Conservation (phyloP, 2,113 vertebrate genomes). For the Pampusana beccarii region DNA sequence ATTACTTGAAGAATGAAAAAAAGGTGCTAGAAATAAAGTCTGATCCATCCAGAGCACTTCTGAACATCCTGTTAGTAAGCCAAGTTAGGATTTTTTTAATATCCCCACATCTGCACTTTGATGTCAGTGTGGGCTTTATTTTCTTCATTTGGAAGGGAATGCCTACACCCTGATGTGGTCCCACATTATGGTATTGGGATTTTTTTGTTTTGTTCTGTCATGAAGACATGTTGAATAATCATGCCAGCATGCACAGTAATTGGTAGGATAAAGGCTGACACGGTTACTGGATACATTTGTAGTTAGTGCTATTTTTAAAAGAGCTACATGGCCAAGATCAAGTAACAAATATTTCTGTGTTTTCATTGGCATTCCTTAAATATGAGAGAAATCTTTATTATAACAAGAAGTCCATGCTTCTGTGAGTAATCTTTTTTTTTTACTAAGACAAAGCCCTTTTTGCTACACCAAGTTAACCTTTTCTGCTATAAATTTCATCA, state of each 20-base stretch:
- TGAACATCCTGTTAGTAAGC: not conserved
- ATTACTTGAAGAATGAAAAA: not conserved
- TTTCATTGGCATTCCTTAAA: slow-evolving; percentile 12
- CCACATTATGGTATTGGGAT: not conserved
- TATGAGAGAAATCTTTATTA: slow-evolving; percentile 1
- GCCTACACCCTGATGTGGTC: not conserved
- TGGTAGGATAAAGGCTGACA: slow-evolving; percentile 5
- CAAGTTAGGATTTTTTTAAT: not conserved
- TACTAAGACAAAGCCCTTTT: not conserved
- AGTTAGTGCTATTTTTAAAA: slow-evolving; percentile 36
- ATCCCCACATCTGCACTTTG: not conserved
- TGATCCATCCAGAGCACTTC: not conserved
- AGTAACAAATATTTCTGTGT: slow-evolving; percentile 35
- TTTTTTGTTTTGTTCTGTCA: not conserved
- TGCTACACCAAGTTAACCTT: not conserved
- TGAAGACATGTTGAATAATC: not conserved
- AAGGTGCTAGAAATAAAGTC: not conserved
- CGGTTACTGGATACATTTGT: not conserved
- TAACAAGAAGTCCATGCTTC: not conserved
- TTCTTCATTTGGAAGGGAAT: not conserved
- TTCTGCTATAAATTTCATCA: not conserved
- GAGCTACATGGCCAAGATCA: not conserved
- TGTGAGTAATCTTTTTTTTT: not conserved
- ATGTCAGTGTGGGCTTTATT: not conserved
- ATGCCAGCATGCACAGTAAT: not conserved